These are phyloP conservation scores for Delichon dasypus DNA, from an alignment of 2,797 vertebrate genomes.

Conservation along the genomic window DNA sequence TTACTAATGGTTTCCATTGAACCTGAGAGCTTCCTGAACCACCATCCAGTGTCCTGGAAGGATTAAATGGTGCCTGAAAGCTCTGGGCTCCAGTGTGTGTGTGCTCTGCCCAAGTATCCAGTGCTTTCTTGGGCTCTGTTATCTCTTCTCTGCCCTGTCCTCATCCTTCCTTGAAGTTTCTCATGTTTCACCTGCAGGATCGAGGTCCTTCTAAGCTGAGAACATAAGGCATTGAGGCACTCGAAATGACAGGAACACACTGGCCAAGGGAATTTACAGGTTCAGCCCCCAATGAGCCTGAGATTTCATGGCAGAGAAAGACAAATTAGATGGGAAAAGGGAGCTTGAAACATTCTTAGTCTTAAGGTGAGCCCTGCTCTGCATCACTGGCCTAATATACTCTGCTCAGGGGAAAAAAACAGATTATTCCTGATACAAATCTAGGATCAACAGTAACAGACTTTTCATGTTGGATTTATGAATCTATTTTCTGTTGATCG, in stretches of 20 bases:
- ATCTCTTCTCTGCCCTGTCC: neutral
- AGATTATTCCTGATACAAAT: neutral
- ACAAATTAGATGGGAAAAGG: neutral
- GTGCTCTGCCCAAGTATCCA: neutral
- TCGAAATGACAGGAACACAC: neutral
- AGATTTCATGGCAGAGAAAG: neutral
- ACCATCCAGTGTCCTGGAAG: neutral
- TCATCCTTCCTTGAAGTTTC: neutral
- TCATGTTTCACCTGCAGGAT: neutral
- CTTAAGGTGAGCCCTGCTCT: neutral
- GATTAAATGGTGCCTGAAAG: neutral
- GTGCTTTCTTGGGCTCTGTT: neutral
- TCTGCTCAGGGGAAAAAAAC: neutral
- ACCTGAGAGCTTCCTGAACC: neutral
- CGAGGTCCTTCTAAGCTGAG: neutral
- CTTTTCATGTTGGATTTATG: conserved; percentile 1
- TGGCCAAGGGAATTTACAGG: neutral
- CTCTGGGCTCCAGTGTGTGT: neutral
- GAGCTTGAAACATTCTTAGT: neutral
- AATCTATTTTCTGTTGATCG: neutral
- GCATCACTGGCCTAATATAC: neutral
- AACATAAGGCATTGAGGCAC: neutral
- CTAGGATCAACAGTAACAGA: neutral
- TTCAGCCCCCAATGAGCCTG: neutral
- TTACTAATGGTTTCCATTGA: neutral